Evolutionary conservation across 2,797 vertebrate genomes (phyloP).

Genomic region (Tapirus indicus): DNA sequence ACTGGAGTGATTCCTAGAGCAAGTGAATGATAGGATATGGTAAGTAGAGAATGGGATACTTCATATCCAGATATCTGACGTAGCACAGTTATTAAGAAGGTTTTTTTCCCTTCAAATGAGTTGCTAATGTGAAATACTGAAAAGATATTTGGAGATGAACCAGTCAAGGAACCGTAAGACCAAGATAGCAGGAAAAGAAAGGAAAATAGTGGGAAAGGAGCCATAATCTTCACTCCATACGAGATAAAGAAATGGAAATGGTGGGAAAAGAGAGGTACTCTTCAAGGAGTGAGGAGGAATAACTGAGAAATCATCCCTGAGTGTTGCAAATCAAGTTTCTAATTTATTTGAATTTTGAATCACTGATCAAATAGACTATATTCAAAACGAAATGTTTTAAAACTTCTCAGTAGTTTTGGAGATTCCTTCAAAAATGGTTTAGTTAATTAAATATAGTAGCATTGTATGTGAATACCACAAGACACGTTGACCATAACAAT

Average conservation of each 20-base stretch:
- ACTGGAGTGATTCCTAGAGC: not conserved
- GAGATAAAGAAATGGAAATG: not conserved
- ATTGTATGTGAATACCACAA: not conserved
- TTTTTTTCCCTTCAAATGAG: not conserved
- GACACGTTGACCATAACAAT: not conserved
- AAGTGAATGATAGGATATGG: not conserved
- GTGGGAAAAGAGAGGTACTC: not conserved
- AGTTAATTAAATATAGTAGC: not conserved
- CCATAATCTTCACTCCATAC: not conserved
- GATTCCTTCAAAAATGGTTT: not conserved
- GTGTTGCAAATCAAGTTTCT: not conserved
- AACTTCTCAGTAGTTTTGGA: not conserved
- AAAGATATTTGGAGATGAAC: not conserved
- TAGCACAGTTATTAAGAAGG: not conserved
- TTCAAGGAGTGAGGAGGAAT: not conserved
- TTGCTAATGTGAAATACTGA: not conserved
- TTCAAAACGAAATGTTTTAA: not conserved
- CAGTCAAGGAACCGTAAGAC: not conserved
- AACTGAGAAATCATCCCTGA: not conserved
- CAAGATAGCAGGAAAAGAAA: not conserved
- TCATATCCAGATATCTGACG: not conserved
- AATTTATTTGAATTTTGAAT: not conserved
- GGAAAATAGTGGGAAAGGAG: not conserved
- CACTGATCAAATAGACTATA: not conserved
- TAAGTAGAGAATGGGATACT: not conserved